Evolutionary conservation across 2,888 invertebrate species (phyloP).

Genomic region (Frankliniella intonsa): DNA sequence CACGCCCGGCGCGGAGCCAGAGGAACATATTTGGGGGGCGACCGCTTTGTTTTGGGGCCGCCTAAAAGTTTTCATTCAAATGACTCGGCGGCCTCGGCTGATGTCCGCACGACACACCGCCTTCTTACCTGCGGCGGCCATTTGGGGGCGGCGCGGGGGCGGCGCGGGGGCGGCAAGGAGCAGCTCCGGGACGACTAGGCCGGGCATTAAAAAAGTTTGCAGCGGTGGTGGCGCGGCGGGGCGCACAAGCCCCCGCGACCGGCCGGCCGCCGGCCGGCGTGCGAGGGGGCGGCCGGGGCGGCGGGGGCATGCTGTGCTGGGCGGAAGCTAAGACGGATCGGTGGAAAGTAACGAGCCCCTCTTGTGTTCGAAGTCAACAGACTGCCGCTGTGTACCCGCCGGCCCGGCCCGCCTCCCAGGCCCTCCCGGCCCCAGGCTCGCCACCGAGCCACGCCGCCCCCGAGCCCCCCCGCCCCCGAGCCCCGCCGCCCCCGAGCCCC

Average conservation of each 20-base stretch:
- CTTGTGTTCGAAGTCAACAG: constrained; percentile 22
- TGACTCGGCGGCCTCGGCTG: not conserved
- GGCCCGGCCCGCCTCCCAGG: not conserved
- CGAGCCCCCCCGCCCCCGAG: too few relatives aligned
- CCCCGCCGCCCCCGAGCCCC: too few relatives aligned
- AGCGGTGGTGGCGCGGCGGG: not conserved
- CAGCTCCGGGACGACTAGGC: not conserved
- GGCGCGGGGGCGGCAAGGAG: too few relatives aligned
- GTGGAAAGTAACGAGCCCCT: not conserved
- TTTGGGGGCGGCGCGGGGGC: not conserved
- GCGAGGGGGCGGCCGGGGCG: not conserved
- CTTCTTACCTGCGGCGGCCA: not conserved
- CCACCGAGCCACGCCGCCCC: too few relatives aligned
- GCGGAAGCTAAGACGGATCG: not conserved
- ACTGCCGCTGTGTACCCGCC: not conserved
- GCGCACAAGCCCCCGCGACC: not conserved
- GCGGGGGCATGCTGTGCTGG: not conserved
- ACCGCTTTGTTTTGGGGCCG: not conserved
- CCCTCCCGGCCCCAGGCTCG: too few relatives aligned
- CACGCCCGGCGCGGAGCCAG: not conserved
- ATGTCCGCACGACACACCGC: constrained; percentile 4
- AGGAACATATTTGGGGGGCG: too few relatives aligned
- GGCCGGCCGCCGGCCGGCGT: too few relatives aligned
- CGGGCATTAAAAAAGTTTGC: constrained; percentile 9
- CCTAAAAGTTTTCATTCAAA: constrained; percentile 16